Conservation (phyloP, 2,797 vertebrate species). For the Xenopus petersii region DNA sequence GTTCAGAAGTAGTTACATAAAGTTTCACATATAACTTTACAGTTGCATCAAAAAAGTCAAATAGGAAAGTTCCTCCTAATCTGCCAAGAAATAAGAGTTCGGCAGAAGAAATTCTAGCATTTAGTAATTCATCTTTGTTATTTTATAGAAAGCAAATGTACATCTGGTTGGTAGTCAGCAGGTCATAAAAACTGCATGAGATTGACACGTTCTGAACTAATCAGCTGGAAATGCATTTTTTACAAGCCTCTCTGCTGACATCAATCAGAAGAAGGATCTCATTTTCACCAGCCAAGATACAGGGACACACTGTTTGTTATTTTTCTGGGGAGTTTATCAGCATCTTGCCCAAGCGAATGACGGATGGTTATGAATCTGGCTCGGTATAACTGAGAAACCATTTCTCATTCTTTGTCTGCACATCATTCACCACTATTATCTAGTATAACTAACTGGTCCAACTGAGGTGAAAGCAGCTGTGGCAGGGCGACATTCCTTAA, state of each 20-base stretch:
- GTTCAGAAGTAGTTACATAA: too few relatives aligned
- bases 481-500: neutral
- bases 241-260: constrained; percentile 72
- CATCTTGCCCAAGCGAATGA: constrained; percentile 70
- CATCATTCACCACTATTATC: constrained; percentile 57
- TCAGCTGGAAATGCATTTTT: constrained; percentile 79
- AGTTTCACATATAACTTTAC: too few relatives aligned
- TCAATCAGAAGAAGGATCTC: constrained; percentile 76
- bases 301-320: constrained; percentile 71
- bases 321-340: constrained; percentile 73
- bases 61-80: constrained; percentile 3
- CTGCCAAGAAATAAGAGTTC: constrained; percentile 60
- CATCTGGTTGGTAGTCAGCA: constrained; percentile 71
- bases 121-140: constrained; percentile 78
- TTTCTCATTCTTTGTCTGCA: constrained; percentile 65
- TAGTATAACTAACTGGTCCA: constrained; percentile 55
- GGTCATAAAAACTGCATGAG: constrained; percentile 73
- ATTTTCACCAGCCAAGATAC: constrained; percentile 72
- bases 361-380: constrained; percentile 72
- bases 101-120: constrained; percentile 60
- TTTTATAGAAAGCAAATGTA: constrained; percentile 78
- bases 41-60: too few relatives aligned
- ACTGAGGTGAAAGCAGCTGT: constrained; percentile 41
- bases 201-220: constrained; percentile 78
- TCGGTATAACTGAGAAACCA: constrained; percentile 67